Evolutionary conservation across 2,888 invertebrate species (phyloP), one percentile per base, ranked within the genome.

Genomic region (Cheilosia scutellata): DNA sequence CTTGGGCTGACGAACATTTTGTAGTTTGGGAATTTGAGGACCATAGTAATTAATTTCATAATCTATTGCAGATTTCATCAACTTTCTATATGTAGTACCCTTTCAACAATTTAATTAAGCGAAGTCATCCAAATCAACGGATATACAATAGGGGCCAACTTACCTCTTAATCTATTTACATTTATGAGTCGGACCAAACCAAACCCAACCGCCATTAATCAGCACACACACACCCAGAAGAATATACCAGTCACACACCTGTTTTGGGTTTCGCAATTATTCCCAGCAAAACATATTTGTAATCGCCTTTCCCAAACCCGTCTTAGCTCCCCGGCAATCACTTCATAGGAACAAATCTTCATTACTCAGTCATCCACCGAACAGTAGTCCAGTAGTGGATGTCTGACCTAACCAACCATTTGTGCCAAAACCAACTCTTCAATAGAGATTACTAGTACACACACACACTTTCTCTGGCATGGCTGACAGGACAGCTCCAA

Each of bases 291-390:
- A 65, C 71, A 72, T 71, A 65, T 74, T 66, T 83, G 68, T 75
- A 82, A 82, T 82, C 75, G 37, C 20, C 70, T 74, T 70, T 44
- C n/a, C 31, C 65, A 20, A 44, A 27, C 60, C 42, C 47, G 6
- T 16, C 16, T 47, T 5, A 40, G 25, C 20, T 16, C 58, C 11
- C 49, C 16, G 13, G 42, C 49, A 75, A 75, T 66, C 68, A 71
- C 57, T 53, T 65, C 65, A 51, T 65, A 63, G 58, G 58, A 79
- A 60, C 65, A 79, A 79, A 79, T 72, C 79, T 58, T 79, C 79
- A 72, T 79, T 79, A 78, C 78, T 77, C 77, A 70, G 44, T 57
- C 44, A 37, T 51, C 57, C 49, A n/a, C 7, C 60, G 42, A 40
- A 33, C n/a, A 53, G 55, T 42, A 60, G 20, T 44, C 42, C 70